Conservation (phyloP, 2,113 vertebrate genomes). For the Proteles cristata region DNA sequence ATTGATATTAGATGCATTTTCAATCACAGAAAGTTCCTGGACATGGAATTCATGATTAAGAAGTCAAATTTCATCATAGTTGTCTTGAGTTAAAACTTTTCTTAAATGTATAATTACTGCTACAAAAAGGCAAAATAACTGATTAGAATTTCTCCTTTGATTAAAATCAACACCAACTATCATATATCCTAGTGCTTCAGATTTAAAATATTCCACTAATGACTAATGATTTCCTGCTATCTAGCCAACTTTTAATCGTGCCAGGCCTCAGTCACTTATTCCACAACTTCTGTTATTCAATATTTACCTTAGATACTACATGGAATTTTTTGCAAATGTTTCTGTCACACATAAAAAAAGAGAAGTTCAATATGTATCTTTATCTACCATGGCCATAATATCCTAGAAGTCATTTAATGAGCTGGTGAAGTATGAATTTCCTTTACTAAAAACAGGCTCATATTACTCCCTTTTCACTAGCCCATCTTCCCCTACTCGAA, state of each 20-base stretch:
- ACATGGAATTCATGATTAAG: slow-evolving; percentile 22
- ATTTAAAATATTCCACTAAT: slow-evolving; percentile 78
- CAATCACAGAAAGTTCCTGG: not conserved
- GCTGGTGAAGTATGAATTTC: slow-evolving; percentile 60
- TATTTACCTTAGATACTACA: slow-evolving; percentile 59
- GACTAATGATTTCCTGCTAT: slow-evolving; percentile 68
- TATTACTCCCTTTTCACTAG: slow-evolving; percentile 48
- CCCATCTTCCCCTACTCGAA: not conserved
- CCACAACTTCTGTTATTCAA: slow-evolving; percentile 67
- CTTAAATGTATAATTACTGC: slow-evolving; percentile 48
- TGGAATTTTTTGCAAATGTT: slow-evolving; percentile 76
- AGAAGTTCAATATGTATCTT: slow-evolving; percentile 35
- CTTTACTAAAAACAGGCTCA: slow-evolving; percentile 75
- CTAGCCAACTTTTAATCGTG: slow-evolving; percentile 65
- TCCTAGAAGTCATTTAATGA: slow-evolving; percentile 57
- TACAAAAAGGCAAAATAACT: slow-evolving; percentile 54
- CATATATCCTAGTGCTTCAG: slow-evolving; percentile 34
- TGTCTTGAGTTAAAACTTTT: slow-evolving; percentile 34
- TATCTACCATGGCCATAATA: slow-evolving; percentile 72
- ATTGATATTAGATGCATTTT: not conserved
- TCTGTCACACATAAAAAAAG: slow-evolving; percentile 40
- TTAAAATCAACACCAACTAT: slow-evolving; percentile 56
- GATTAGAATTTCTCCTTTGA: slow-evolving; percentile 47
- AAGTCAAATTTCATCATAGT: not conserved
- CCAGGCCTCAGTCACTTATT: slow-evolving; percentile 73